Percentiles rank a stretch among this genome's conserved stretches.
phyloP scores from a whole-genome alignment of 2,888 invertebrate genomes.

The Dryobotodes eremita region DNA sequence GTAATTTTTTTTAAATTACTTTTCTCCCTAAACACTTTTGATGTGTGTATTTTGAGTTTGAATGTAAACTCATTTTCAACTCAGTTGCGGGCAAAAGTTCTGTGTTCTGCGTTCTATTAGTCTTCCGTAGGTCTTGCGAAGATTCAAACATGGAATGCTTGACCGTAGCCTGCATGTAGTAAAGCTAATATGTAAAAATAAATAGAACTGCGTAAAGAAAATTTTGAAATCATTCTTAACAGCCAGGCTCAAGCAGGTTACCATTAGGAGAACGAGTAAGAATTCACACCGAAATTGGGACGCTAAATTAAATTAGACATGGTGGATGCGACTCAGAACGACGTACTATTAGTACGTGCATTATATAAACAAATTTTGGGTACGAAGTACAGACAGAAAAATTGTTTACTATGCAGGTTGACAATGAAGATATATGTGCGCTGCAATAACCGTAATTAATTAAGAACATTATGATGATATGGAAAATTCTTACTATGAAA shows the following conservation, averaged over 20 bases:
- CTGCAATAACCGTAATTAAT: not conserved
- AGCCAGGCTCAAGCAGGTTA: conserved; percentile 4
- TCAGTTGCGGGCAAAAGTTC: not conserved
- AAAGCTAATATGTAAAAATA: not conserved
- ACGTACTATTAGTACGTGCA: conserved; percentile 33
- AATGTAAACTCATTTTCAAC: not conserved
- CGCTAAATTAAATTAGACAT: conserved; percentile 69
- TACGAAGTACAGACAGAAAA: conserved; percentile 17
- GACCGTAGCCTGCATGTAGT: not conserved
- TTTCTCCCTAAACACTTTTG: too few relatives aligned
- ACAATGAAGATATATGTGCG: not conserved
- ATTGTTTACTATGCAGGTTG: not conserved
- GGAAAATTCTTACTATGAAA: not conserved
- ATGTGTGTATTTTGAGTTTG: not conserved
- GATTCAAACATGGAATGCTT: not conserved
- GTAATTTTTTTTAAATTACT: too few relatives aligned
- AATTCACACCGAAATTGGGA: conserved; percentile 63
- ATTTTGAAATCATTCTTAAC: conserved; percentile 20
- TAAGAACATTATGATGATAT: not conserved
- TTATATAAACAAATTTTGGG: conserved; percentile 55
- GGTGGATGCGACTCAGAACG: conserved; percentile 55
- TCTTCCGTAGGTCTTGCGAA: not conserved
- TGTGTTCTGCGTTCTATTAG: not conserved
- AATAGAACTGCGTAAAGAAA: not conserved
- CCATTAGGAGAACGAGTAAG: conserved; percentile 30